phyloP scores from a whole-genome alignment of 2,888 invertebrate species.

The Tetropium fuscum region DNA sequence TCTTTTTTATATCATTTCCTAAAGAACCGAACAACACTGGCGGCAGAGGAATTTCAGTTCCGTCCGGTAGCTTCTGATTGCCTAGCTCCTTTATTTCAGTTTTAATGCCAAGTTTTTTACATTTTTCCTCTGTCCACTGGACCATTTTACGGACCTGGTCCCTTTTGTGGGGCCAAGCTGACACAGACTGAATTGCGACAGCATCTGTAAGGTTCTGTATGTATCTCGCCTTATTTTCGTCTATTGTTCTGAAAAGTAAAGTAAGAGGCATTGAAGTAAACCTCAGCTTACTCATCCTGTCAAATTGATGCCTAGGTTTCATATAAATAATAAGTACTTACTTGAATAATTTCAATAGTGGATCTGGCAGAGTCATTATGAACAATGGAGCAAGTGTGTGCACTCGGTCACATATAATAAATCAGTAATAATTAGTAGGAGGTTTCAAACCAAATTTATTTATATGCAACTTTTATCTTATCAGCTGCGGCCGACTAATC shows the following conservation, averaged over 20 bases:
- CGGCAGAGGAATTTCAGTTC: slow-evolving; percentile 80
- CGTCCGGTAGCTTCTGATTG: slow-evolving; percentile 78
- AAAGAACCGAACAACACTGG: slow-evolving; percentile 85
- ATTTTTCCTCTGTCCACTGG: slow-evolving; percentile 79
- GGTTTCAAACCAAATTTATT: no score
- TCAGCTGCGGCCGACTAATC: no score
- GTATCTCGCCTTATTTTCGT: slow-evolving; percentile 79
- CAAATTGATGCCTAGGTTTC: not conserved
- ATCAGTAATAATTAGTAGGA: no score
- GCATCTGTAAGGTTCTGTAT: slow-evolving; percentile 83
- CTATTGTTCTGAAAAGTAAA: slow-evolving; percentile 78
- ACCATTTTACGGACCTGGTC: slow-evolving; percentile 74
- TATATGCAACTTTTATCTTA: no score
- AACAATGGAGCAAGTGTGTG: no score
- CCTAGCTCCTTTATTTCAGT: slow-evolving; percentile 70
- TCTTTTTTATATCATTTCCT: slow-evolving; percentile 86
- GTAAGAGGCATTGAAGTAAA: no score
- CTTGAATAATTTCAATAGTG: slow-evolving; percentile 19
- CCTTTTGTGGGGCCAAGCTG: slow-evolving; percentile 85
- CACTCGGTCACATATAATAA: no score
- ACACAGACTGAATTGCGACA: slow-evolving; percentile 95
- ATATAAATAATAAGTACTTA: slow-evolving; percentile 11
- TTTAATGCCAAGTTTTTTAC: slow-evolving; percentile 64
- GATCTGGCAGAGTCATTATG: slow-evolving; percentile 20
- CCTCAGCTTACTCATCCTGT: no score